A percentile compares a stretch with the other conserved stretches of the same genome.
phyloP scores from a whole-genome alignment of 2,113 vertebrate genomes.

The Gymnarchus niloticus region DNA sequence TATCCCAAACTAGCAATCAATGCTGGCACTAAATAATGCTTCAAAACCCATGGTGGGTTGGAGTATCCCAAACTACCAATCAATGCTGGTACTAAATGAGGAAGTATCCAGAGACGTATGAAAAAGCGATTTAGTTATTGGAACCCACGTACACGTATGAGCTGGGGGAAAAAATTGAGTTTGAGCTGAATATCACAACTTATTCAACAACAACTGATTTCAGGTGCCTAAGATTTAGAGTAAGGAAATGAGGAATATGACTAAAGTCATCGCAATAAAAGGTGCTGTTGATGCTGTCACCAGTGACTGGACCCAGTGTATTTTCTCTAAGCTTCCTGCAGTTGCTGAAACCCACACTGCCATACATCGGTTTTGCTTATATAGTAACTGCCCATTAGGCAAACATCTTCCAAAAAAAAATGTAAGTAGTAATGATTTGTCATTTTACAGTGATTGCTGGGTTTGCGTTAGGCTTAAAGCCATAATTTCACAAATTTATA shows the following conservation, averaged over 20 bases:
- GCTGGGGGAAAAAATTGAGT: neutral
- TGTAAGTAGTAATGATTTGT: neutral
- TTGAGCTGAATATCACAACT: neutral
- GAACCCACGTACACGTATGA: too few species aligned
- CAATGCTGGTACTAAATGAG: too few species aligned
- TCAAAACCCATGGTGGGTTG: too few species aligned
- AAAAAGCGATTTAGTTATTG: too few species aligned
- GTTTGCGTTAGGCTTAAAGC: neutral
- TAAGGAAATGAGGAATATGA: neutral
- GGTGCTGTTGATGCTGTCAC: neutral
- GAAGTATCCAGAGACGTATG: too few species aligned
- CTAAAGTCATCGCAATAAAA: neutral
- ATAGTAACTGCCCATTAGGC: slow-evolving; percentile 1
- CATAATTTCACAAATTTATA: neutral
- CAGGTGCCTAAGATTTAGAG: too few species aligned
- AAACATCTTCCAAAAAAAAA: neutral
- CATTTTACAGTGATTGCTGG: neutral
- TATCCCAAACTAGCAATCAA: too few species aligned
- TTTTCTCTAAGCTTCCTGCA: neutral
- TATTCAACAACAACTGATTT: neutral
- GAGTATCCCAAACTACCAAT: too few species aligned
- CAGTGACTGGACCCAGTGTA: neutral
- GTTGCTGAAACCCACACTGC: neutral
- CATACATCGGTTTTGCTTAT: neutral
- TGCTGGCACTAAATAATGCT: too few species aligned